phyloP scores from a whole-genome alignment of 2,113 vertebrate species.

The Cromileptes altivelis region DNA sequence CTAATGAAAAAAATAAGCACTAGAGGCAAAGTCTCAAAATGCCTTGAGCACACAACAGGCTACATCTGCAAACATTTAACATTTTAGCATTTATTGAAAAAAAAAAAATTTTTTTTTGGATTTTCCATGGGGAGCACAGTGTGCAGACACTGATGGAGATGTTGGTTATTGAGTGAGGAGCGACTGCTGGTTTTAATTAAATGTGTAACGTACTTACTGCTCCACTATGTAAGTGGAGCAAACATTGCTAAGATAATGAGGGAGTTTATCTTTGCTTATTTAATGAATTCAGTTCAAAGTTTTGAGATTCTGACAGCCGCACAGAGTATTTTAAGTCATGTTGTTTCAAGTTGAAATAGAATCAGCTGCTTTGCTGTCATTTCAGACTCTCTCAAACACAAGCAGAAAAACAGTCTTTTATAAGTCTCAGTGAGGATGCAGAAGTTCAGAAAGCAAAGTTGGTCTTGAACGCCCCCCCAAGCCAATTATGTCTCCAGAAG shows the following conservation, averaged over 20 bases:
- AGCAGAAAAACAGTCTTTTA: not conserved
- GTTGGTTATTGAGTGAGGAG: not conserved
- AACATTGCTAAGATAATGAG: not conserved
- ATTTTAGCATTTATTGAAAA: not conserved
- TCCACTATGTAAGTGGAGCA: not conserved
- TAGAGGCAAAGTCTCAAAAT: not conserved
- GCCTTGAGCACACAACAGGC: not conserved
- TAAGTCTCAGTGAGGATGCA: not conserved
- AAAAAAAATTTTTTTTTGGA: not conserved
- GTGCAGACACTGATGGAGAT: not conserved
- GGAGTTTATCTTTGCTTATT: constrained; percentile 2
- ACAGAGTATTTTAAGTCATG: not conserved
- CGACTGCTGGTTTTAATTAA: not conserved
- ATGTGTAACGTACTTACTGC: not conserved
- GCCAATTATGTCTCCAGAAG: too few species aligned
- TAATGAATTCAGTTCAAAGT: not conserved
- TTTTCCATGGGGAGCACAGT: not conserved
- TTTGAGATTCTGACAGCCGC: constrained; percentile 4
- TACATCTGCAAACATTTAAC: not conserved
- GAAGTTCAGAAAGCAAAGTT: too few species aligned
- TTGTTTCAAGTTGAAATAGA: constrained; percentile 2
- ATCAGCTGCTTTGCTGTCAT: not conserved
- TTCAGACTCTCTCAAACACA: not conserved
- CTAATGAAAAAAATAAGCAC: constrained; percentile 3
- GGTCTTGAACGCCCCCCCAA: too few species aligned